Evolutionary conservation across 1,140 invertebrate species (phyloP).

Genomic region (Drepana arcuata): DNA sequence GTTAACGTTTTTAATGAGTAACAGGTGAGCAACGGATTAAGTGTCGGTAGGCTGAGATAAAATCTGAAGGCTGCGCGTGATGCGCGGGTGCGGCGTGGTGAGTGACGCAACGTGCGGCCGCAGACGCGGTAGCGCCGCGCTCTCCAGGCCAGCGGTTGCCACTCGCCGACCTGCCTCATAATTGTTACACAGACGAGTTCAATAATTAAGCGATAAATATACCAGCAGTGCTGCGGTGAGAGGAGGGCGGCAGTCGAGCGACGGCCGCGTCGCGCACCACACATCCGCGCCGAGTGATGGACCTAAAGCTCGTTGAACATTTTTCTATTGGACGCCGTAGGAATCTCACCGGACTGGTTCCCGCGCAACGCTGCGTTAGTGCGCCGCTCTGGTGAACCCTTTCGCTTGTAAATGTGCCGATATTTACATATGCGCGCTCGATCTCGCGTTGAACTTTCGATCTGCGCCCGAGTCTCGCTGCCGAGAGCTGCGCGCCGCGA

Average conservation of each 20-base stretch:
- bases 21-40: conserved; percentile 38
- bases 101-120: conserved; percentile 42
- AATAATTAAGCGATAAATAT: conserved; percentile 70
- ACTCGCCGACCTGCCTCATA: conserved; percentile 49
- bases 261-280: conserved; percentile 54
- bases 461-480: conserved; percentile 41
- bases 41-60: conserved; percentile 28
- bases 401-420: conserved; percentile 71
- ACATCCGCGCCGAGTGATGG: conserved; percentile 59
- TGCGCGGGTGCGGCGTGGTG: conserved; percentile 15
- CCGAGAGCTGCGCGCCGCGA: conserved; percentile 33
- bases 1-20: conserved; percentile 42
- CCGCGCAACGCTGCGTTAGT: conserved; percentile 66
- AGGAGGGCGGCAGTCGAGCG: conserved; percentile 62
- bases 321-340: conserved; percentile 66
- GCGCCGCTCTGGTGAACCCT: conserved; percentile 70
- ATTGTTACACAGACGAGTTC: conserved; percentile 66
- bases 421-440: conserved; percentile 70
- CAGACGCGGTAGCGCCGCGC: conserved; percentile 57
- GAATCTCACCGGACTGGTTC: conserved; percentile 69
- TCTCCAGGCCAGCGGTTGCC: conserved; percentile 29
- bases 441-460: conserved; percentile 68
- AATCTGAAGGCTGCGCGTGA: conserved; percentile 47
- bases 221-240: conserved; percentile 53
- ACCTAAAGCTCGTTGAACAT: conserved; percentile 58